phyloP scores from a whole-genome alignment of 2,888 invertebrate genomes.

The Drosophila vallismaia region DNA sequence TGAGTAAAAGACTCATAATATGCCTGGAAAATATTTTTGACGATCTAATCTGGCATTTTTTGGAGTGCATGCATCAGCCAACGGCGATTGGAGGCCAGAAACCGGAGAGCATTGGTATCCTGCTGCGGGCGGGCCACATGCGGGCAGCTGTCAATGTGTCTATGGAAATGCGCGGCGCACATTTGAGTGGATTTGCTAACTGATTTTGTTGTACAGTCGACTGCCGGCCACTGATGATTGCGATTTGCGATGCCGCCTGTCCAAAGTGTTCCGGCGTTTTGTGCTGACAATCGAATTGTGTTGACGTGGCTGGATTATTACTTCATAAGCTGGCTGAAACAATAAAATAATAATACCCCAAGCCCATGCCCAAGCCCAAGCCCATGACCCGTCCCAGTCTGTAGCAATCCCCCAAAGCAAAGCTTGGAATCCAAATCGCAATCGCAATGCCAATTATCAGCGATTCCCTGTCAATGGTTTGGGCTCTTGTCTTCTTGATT shows the following conservation, averaged over 20 bases:
- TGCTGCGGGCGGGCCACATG: constrained; percentile 49
- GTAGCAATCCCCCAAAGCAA: constrained; percentile 26
- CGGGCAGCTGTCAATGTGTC: constrained; percentile 80
- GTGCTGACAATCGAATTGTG: constrained; percentile 77
- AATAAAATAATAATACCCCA: constrained; percentile 40
- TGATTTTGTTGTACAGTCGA: constrained; percentile 74
- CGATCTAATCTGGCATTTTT: background rate
- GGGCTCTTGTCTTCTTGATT: constrained; percentile 8
- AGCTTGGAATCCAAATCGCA: constrained; percentile 43
- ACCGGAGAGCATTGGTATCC: constrained; percentile 14
- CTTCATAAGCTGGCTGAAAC: constrained; percentile 73
- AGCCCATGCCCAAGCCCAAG: background rate
- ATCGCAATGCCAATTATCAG: constrained; percentile 77
- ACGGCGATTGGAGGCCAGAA: constrained; percentile 12
- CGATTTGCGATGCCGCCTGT: constrained; percentile 54
- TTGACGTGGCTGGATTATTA: constrained; percentile 80
- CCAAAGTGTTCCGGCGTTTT: constrained; percentile 58
- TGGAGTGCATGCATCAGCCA: constrained; percentile 18
- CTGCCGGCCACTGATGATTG: constrained; percentile 35
- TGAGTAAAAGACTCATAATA: too few relatives aligned
- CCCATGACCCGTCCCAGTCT: constrained; percentile 37
- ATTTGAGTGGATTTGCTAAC: constrained; percentile 79
- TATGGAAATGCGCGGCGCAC: constrained; percentile 73
- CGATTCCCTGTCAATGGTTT: constrained; percentile 64
- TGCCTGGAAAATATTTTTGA: too few relatives aligned